phyloP scores from a whole-genome alignment of 1,140 invertebrate species.

The Magallana gigas region DNA sequence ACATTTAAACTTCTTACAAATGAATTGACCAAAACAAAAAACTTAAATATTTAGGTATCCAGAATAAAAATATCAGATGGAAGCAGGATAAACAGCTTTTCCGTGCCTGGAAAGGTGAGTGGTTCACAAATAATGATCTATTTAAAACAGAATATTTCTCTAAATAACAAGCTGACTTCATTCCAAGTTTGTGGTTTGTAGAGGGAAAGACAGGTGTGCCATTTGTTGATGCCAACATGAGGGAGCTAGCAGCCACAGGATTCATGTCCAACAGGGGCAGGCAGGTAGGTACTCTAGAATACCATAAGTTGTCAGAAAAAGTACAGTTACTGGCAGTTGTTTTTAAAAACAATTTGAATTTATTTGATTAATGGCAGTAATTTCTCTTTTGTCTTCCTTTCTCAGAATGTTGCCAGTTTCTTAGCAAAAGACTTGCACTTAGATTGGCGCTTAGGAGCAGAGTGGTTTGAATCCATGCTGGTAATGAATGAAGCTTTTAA shows the following conservation, averaged over 20 bases:
- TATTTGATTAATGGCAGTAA: not conserved
- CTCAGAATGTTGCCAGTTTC: constrained; percentile 79
- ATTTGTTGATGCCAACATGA: constrained; percentile 81
- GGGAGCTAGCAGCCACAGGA: constrained; percentile 78
- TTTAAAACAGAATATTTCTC: no score
- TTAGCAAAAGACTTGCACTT: constrained; percentile 79
- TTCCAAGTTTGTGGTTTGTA: not conserved
- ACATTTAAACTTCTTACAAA: not conserved
- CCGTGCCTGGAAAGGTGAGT: constrained; percentile 75
- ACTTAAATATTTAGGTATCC: constrained; percentile 55
- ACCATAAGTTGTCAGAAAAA: not conserved
- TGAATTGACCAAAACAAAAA: not conserved
- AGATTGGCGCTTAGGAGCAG: constrained; percentile 80
- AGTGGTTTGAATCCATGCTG: constrained; percentile 79
- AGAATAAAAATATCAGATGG: constrained; percentile 74
- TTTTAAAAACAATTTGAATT: no score
- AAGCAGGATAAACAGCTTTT: constrained; percentile 74
- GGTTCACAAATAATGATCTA: not conserved
- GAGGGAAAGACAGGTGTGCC: constrained; percentile 79
- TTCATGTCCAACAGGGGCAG: constrained; percentile 80
- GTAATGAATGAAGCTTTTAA: constrained; percentile 52
- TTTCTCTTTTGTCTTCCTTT: constrained; percentile 25
- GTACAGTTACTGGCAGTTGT: no score
- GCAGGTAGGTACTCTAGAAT: constrained; percentile 72
- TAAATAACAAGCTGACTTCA: no score